Conservation (phyloP, 1,140 invertebrate species). For the Harlomillsia oculata region DNA sequence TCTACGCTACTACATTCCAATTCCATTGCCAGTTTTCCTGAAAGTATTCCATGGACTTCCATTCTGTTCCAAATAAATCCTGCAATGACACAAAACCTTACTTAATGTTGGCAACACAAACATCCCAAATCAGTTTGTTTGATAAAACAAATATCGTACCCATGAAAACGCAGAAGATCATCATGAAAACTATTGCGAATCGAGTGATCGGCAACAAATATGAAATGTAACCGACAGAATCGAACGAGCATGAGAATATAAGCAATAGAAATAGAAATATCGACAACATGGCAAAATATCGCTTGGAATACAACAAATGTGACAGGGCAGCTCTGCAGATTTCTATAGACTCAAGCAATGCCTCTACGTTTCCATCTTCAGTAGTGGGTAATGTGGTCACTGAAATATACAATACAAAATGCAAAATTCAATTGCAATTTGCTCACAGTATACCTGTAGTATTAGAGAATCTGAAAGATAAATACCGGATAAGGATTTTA, state of each 20-base stretch:
- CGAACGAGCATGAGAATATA: conserved; percentile 6
- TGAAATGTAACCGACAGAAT: background rate
- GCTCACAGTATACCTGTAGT: background rate
- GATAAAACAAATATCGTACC: conserved; percentile 38
- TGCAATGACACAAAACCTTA: too few relatives aligned
- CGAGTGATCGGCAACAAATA: conserved; percentile 44
- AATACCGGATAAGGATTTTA: conserved; percentile 36
- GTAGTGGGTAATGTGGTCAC: background rate
- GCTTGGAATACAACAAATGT: conserved; percentile 20
- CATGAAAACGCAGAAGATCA: conserved; percentile 64
- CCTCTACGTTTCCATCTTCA: conserved; percentile 13
- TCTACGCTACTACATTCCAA: too few relatives aligned
- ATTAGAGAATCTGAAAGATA: background rate
- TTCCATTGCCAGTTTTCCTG: conserved; percentile 55
- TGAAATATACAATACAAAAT: background rate
- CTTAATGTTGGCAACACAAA: too few relatives aligned
- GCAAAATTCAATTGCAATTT: too few relatives aligned
- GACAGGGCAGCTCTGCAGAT: conserved; percentile 27
- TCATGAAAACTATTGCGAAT: conserved; percentile 52
- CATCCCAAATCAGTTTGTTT: background rate
- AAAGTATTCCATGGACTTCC: conserved; percentile 62
- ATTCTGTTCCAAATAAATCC: conserved; percentile 61
- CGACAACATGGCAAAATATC: conserved; percentile 13
- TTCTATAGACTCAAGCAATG: conserved; percentile 27
- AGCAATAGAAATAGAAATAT: conserved; percentile 16